Evolutionary conservation across 2,113 vertebrate genomes (phyloP).

Genomic region (Scatophagus argus): DNA sequence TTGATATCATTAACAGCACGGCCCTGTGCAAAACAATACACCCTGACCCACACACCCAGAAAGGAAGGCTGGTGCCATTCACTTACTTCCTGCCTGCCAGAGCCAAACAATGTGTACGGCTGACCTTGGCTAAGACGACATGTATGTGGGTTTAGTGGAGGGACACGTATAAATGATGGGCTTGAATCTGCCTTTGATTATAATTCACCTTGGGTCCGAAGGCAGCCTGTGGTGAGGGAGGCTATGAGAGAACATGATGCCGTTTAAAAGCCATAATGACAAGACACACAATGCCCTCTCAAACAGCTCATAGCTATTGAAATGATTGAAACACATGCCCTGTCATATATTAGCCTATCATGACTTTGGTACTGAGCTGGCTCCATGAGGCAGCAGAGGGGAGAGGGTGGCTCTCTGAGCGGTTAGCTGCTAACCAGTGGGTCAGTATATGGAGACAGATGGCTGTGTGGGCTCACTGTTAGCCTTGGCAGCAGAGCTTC

Average conservation of each 20-base stretch:
- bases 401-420: constrained; percentile 36
- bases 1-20: constrained; percentile 12
- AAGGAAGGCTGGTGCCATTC: constrained; percentile 31
- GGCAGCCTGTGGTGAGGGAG: constrained; percentile 32
- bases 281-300: constrained; percentile 32
- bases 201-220: constrained; percentile 41
- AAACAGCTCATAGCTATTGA: constrained; percentile 23
- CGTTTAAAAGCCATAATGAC: constrained; percentile 45
- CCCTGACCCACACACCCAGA: constrained; percentile 8
- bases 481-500: constrained; percentile 49
- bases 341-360: constrained; percentile 33
- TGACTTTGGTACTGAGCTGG: constrained; percentile 31
- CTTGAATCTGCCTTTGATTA: constrained; percentile 36
- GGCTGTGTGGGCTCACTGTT: constrained; percentile 45
- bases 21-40: constrained; percentile 32
- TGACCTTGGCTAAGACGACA: constrained; percentile 44
- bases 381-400: constrained; percentile 36
- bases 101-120: constrained; percentile 48
- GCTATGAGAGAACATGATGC: constrained; percentile 38
- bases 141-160: constrained; percentile 35
- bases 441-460: constrained; percentile 67
- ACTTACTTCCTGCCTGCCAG: constrained; percentile 35
- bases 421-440: constrained; percentile 32
- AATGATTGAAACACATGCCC: constrained; percentile 49
- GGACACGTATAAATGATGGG: constrained; percentile 53